These are phyloP conservation scores for Ganaspis brasiliensis DNA, from an alignment of 2,888 invertebrate genomes.

Conservation along the genomic window DNA sequence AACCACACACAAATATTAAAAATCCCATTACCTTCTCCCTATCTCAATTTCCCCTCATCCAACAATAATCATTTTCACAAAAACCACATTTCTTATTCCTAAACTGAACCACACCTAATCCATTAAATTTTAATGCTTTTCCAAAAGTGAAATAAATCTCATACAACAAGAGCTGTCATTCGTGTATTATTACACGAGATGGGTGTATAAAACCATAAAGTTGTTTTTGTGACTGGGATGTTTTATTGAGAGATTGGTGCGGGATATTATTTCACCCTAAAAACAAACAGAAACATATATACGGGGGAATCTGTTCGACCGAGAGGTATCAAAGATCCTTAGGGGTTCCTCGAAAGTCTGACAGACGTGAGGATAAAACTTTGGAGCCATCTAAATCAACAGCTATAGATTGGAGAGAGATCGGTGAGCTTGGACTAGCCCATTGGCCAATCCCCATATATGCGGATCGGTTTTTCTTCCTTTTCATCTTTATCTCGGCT, in stretches of 20 bases:
- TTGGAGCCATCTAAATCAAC: constrained; percentile 73
- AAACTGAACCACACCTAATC: too few relatives aligned
- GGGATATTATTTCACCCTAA: constrained; percentile 16
- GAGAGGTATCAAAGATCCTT: constrained; percentile 44
- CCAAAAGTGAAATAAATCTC: too few relatives aligned
- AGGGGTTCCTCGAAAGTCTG: constrained; percentile 59
- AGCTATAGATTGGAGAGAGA: constrained; percentile 61
- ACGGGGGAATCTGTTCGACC: background rate
- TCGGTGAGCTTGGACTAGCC: background rate
- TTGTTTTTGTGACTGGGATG: background rate
- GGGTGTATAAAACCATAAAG: too few relatives aligned
- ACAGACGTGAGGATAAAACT: constrained; percentile 74
- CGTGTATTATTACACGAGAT: too few relatives aligned
- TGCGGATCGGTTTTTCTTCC: constrained; percentile 26
- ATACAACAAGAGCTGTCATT: too few relatives aligned
- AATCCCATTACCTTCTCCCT: too few relatives aligned
- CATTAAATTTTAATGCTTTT: too few relatives aligned
- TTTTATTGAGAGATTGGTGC: background rate
- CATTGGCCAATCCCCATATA: constrained; percentile 10
- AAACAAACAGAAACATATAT: background rate
- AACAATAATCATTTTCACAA: too few relatives aligned
- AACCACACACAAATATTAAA: too few relatives aligned
- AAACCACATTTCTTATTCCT: too few relatives aligned
- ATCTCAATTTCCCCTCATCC: too few relatives aligned
- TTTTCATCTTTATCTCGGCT: background rate